Evolutionary conservation across 2,888 invertebrate species (phyloP).

Genomic region (Sinelater perroti): DNA sequence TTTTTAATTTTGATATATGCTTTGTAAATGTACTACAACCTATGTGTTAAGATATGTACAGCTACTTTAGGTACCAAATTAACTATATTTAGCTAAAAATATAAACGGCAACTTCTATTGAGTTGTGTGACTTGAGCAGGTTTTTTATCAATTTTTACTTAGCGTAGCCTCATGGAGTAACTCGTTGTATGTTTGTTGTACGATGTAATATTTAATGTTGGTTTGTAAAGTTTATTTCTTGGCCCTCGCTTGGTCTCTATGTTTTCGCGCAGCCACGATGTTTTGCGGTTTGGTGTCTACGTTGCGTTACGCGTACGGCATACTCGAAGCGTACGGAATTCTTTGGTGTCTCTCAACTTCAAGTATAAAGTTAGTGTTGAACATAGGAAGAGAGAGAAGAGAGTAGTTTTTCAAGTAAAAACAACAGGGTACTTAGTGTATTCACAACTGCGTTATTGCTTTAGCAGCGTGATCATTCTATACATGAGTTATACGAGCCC

Average conservation of each 20-base stretch:
- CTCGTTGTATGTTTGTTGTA: slow-evolving; percentile 21
- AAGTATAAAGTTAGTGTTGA: slow-evolving; percentile 7
- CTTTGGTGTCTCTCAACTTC: slow-evolving; percentile 2
- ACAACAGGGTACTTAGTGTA: slow-evolving; percentile 38
- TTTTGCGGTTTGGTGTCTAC: not conserved
- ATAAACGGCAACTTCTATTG: slow-evolving; percentile 17
- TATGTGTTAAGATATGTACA: slow-evolving; percentile 43
- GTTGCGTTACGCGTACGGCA: not conserved
- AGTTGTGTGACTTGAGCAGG: slow-evolving; percentile 19
- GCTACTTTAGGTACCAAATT: slow-evolving; percentile 42
- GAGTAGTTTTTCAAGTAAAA: slow-evolving; percentile 35
- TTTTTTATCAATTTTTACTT: slow-evolving; percentile 14
- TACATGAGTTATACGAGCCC: slow-evolving; percentile 36
- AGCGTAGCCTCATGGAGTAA: not conserved
- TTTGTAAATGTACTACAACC: slow-evolving; percentile 51
- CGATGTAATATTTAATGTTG: slow-evolving; percentile 27
- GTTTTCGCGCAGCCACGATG: not conserved
- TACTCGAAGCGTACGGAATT: not conserved
- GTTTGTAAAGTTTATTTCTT: slow-evolving; percentile 25
- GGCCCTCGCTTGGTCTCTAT: not conserved
- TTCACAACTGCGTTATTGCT: slow-evolving; percentile 34
- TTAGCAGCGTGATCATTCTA: slow-evolving; percentile 28
- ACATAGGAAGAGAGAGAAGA: slow-evolving; percentile 20
- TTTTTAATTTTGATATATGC: slow-evolving; percentile 51
- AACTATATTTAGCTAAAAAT: slow-evolving; percentile 24